Percentiles rank a stretch among this genome's conserved stretches.
These are phyloP conservation scores for Lycaena phlaeas DNA, from an alignment of 2,888 invertebrate genomes.

Conservation along the genomic window DNA sequence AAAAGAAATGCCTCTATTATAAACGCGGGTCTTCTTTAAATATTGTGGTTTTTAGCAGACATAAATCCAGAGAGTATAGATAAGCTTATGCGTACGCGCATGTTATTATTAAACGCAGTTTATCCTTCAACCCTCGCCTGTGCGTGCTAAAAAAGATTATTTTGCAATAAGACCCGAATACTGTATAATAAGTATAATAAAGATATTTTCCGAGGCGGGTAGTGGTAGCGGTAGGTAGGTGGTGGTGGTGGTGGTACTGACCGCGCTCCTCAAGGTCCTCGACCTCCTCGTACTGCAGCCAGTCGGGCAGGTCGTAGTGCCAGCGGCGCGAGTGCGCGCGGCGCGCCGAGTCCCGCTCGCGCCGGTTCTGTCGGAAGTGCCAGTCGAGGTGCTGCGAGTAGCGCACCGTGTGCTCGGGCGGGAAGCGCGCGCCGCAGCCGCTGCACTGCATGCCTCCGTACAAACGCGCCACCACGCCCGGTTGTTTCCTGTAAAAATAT, in stretches of 20 bases:
- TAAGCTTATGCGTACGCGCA: too few relatives aligned
- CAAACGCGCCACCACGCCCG: slow-evolving; percentile 77
- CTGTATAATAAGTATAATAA: too few relatives aligned
- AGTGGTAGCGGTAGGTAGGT: too few relatives aligned
- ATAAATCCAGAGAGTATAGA: too few relatives aligned
- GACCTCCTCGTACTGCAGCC: slow-evolving; percentile 95
- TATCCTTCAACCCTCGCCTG: too few relatives aligned
- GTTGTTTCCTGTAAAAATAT: slow-evolving; percentile 75
- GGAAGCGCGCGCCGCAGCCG: slow-evolving; percentile 95
- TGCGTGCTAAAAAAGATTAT: too few relatives aligned
- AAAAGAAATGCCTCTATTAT: too few relatives aligned
- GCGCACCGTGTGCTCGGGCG: slow-evolving; percentile 88
- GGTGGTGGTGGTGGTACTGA: slow-evolving; percentile 29
- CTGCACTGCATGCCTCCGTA: slow-evolving; percentile 97
- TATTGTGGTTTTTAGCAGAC: too few relatives aligned
- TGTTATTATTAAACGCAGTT: too few relatives aligned
- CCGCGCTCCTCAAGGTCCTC: slow-evolving; percentile 92
- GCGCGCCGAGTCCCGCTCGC: slow-evolving; percentile 87
- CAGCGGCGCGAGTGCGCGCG: slow-evolving; percentile 89
- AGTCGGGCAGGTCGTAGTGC: slow-evolving; percentile 92
- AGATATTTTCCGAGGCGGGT: too few relatives aligned
- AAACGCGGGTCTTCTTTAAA: too few relatives aligned
- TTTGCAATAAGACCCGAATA: too few relatives aligned
- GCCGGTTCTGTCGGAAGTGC: slow-evolving; percentile 96
- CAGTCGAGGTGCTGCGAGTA: slow-evolving; percentile 98